Evolutionary conservation across 1,140 invertebrate species (phyloP).

Genomic region (Drosophila mauritiana): DNA sequence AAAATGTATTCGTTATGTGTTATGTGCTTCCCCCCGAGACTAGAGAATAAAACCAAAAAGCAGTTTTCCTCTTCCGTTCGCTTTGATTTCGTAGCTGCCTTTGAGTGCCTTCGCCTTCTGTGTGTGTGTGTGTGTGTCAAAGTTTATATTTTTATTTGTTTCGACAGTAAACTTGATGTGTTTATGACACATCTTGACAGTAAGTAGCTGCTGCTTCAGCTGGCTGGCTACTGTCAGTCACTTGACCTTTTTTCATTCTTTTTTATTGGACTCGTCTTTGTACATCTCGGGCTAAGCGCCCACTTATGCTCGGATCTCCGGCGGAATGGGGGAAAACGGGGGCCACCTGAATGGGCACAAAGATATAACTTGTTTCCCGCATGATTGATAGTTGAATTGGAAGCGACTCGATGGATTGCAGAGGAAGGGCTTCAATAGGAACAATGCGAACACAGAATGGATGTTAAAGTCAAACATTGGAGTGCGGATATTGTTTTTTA

Average conservation of each 20-base stretch:
- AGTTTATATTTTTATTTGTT: slow-evolving; percentile 84
- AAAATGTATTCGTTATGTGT: slow-evolving; percentile 76
- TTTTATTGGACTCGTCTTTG: slow-evolving; percentile 46
- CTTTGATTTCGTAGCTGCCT: slow-evolving; percentile 66
- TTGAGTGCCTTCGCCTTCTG: slow-evolving; percentile 11
- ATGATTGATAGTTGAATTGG: slow-evolving; percentile 52
- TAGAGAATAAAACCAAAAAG: slow-evolving; percentile 34
- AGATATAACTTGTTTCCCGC: slow-evolving; percentile 50
- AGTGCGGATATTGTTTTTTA: neutral
- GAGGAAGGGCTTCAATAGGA: slow-evolving; percentile 15
- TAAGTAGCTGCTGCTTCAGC: slow-evolving; percentile 65
- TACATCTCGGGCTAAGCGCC: slow-evolving; percentile 54
- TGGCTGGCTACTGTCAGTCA: slow-evolving; percentile 62
- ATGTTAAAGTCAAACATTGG: neutral
- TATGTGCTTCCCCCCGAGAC: slow-evolving; percentile 35
- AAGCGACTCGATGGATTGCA: slow-evolving; percentile 21
- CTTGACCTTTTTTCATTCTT: slow-evolving; percentile 70
- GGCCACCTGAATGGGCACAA: slow-evolving; percentile 35
- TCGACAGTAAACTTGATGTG: slow-evolving; percentile 82
- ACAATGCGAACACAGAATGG: neutral
- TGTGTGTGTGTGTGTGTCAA: slow-evolving; percentile 57
- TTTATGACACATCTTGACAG: slow-evolving; percentile 81
- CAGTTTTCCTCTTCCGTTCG: slow-evolving; percentile 50
- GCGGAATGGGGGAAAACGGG: neutral
- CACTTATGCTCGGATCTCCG: slow-evolving; percentile 52